Conservation (phyloP, 1,140 invertebrate genomes). For the Danaus melanippus region DNA sequence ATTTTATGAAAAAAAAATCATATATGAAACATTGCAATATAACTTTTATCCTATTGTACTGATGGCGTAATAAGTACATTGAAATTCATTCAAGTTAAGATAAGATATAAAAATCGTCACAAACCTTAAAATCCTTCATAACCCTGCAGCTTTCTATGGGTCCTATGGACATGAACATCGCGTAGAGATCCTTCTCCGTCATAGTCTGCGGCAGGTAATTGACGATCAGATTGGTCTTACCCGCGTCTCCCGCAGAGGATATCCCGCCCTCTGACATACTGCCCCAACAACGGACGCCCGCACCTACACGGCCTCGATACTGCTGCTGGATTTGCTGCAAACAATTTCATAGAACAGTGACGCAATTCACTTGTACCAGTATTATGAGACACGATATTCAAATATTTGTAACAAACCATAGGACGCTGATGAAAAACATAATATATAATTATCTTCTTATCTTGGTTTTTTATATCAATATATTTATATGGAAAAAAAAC, state of each 20-base stretch:
- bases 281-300: slow-evolving; percentile 49
- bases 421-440: too few relatives aligned
- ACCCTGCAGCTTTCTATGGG: slow-evolving; percentile 91
- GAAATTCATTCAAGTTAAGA: neutral
- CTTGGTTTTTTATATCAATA: too few relatives aligned
- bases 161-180: slow-evolving; percentile 90
- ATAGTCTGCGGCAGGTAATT: slow-evolving; percentile 96
- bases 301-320: slow-evolving; percentile 44
- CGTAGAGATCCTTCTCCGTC: slow-evolving; percentile 91
- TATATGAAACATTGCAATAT: neutral
- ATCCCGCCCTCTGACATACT: slow-evolving; percentile 60
- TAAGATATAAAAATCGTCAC: slow-evolving; percentile 11
- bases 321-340: slow-evolving; percentile 63
- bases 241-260: slow-evolving; percentile 46
- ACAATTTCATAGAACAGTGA: neutral
- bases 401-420: too few relatives aligned
- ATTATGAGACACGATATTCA: too few relatives aligned
- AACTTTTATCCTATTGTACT: too few relatives aligned
- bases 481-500: too few relatives aligned
- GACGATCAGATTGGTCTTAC: slow-evolving; percentile 89
- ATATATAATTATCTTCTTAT: too few relatives aligned
- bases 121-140: slow-evolving; percentile 90
- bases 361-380: too few relatives aligned
- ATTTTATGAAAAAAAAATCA: neutral
- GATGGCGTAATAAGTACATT: too few relatives aligned